Evolutionary conservation across 2,797 vertebrate genomes (phyloP), one percentile per base, ranked within the genome.

Genomic region (Crenichthys baileyi): DNA sequence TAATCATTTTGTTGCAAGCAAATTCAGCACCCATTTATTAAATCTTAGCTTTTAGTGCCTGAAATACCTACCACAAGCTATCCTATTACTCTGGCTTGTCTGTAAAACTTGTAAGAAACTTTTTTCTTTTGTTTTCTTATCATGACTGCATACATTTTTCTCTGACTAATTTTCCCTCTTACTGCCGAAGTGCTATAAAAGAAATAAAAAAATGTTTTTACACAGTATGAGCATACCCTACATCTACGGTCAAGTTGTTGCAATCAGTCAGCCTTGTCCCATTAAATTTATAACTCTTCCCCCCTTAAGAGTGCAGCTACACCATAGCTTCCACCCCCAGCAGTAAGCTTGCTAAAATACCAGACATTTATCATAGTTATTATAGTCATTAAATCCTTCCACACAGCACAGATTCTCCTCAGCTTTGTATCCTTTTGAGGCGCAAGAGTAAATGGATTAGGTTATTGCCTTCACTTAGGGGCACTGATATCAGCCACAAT

Each of bases 291-390:
- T 91, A 86, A 83, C 87, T 87, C 82, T 82, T 70, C 75, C 85
- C 67, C 85, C 87, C 79, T 68, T 79, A 74, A 81, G 82, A 83
- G 79, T 82, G 78, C 70, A 76, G 87, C 80, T 36, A 72, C 65
- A 46, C 79, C 81, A 75, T 75, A 46, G 78, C 73, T 70, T 79
- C 82, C 76, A 78, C 79, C 83, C 79, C 82, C 80, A 86, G 86
- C 83, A 83, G 85, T 79, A 74, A 83, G 87, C 76, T 80, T 67
- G 78, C 87, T 89, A 85, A 92, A 93, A 91, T 85, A 91, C 88
- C 87, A 91, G 70, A 88, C 91, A 91, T 93, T 92, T 89, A 91
- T 94, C 91, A 92, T 78, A 74, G 90, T 93, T 93, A 92, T 92
- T 92, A 91, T 79, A 85, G 87, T 87, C 87, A 56, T 83, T 94